phyloP scores from a whole-genome alignment of 2,113 vertebrate genomes.

The Erinaceus europaeus region DNA sequence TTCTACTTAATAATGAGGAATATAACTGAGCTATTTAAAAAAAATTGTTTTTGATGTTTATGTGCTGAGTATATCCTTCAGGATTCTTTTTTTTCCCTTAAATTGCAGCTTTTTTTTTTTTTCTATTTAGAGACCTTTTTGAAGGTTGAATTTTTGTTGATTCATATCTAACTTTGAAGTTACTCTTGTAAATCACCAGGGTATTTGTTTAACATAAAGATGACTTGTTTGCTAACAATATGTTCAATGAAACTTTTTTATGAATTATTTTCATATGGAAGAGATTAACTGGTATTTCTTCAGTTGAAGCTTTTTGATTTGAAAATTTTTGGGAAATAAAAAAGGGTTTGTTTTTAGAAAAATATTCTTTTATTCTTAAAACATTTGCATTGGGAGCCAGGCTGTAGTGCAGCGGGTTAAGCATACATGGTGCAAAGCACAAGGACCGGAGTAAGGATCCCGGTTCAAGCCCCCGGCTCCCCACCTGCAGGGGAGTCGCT shows the following conservation, averaged over 20 bases:
- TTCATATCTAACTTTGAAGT: neutral
- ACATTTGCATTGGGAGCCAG: no score
- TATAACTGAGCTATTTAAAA: neutral
- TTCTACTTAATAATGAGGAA: neutral
- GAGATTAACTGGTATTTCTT: neutral
- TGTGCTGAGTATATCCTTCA: neutral
- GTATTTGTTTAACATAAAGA: neutral
- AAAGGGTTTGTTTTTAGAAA: no score
- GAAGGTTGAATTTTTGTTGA: neutral
- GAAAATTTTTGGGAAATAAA: neutral
- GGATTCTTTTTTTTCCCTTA: no score
- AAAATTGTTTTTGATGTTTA: neutral
- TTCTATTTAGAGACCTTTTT: no score
- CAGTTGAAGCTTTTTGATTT: neutral
- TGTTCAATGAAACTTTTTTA: neutral
- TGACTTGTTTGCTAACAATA: neutral
- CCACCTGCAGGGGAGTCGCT: no score
- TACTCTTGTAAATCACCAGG: neutral
- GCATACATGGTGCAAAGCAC: no score
- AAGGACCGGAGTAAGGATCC: no score
- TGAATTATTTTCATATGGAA: neutral
- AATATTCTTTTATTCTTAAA: no score
- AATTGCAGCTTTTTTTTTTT: no score
- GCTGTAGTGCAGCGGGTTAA: no score
- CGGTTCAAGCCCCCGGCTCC: no score